Percentiles rank a stretch among this genome's conserved stretches.
Conservation (phyloP, 2,797 vertebrate species). For the Acropternis orthonyx region DNA sequence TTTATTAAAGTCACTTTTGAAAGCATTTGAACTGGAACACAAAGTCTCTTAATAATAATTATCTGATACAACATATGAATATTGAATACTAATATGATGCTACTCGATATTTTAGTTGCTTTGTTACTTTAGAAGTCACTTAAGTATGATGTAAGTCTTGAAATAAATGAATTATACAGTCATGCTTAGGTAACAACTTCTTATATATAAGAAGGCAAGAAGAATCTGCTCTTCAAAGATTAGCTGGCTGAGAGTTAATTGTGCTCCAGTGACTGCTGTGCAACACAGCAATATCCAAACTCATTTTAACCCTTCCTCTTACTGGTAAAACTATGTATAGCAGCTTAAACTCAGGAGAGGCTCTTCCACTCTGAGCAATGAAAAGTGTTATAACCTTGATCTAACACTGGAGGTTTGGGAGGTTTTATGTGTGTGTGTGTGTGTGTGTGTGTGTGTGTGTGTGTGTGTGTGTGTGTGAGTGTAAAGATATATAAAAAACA, state of each 20-base stretch:
- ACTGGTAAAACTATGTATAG: background rate
- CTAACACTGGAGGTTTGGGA: background rate
- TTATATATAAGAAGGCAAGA: background rate
- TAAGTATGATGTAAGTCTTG: background rate
- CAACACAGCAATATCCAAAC: background rate
- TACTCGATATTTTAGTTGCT: background rate
- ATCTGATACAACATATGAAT: background rate
- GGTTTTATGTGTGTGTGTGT: too few relatives aligned
- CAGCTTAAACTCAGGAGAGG: background rate
- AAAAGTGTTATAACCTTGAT: background rate
- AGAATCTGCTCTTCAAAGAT: conserved; percentile 6
- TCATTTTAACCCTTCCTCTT: background rate
- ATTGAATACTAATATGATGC: background rate
- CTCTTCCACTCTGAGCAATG: background rate
- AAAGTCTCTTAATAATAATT: conserved; percentile 7
- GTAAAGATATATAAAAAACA: too few relatives aligned
- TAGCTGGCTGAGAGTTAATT: conserved; percentile 14
- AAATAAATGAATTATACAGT: background rate
- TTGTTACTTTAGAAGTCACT: background rate
- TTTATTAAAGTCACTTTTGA: conserved; percentile 2
- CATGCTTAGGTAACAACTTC: conserved; percentile 5
- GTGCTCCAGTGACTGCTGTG: background rate
- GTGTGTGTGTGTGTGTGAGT: too few relatives aligned
- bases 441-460: background rate
- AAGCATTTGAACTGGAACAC: background rate